Percentiles rank a stretch among this genome's conserved stretches.
These are phyloP conservation scores for Euphydryas editha DNA, from an alignment of 2,888 invertebrate species.

Conservation along the genomic window DNA sequence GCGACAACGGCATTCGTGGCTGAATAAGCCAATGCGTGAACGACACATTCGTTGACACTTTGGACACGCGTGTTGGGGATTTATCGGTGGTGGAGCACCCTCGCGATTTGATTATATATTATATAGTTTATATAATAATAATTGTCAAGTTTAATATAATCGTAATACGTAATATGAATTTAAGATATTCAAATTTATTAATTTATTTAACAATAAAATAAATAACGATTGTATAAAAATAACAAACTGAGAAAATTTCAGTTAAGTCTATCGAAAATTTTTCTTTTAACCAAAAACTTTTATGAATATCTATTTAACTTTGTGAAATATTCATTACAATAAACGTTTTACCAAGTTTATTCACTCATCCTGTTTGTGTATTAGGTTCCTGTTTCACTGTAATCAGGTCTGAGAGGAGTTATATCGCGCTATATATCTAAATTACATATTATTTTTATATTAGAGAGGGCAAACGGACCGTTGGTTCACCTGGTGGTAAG, in stretches of 20 bases:
- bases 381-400: not conserved
- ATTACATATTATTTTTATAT: not conserved
- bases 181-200: not conserved
- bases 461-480: too few relatives aligned
- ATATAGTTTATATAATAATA: too few relatives aligned
- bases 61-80: too few relatives aligned
- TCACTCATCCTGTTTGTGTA: not conserved
- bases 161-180: too few relatives aligned
- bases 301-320: conserved; percentile 19
- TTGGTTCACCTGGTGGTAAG: too few relatives aligned
- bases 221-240: not conserved
- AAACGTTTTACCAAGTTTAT: conserved; percentile 27
- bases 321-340: conserved; percentile 22
- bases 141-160: too few relatives aligned
- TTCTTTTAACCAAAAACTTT: not conserved
- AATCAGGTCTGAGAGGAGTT: not conserved
- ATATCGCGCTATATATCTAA: not conserved
- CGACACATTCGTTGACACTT: too few relatives aligned
- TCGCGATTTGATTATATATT: too few relatives aligned
- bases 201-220: not conserved
- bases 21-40: too few relatives aligned
- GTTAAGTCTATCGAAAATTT: not conserved
- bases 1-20: too few relatives aligned
- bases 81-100: too few relatives aligned
- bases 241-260: not conserved